Conservation (phyloP, 1,140 invertebrate genomes). For the Drosophila takahashii region DNA sequence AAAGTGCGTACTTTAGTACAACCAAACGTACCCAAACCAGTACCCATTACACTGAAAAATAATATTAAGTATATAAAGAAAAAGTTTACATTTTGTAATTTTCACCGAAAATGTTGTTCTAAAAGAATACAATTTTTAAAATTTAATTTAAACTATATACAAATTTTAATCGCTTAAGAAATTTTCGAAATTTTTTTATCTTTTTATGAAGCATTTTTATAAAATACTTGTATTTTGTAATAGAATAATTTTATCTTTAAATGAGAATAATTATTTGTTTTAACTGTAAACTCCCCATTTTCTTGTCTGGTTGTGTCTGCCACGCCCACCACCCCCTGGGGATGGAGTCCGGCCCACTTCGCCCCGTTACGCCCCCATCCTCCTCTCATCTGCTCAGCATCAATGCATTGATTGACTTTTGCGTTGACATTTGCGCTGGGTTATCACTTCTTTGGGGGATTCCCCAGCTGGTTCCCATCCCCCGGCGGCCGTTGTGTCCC, state of each 20-base stretch:
- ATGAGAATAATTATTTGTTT: not conserved
- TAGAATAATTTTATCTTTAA: too few relatives aligned
- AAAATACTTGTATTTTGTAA: too few relatives aligned
- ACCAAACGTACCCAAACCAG: not conserved
- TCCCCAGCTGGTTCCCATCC: slow-evolving; percentile 36
- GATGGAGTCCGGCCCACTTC: slow-evolving; percentile 4
- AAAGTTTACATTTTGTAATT: not conserved
- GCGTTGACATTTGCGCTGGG: slow-evolving; percentile 78
- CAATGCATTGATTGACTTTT: slow-evolving; percentile 77
- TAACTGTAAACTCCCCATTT: slow-evolving; percentile 18
- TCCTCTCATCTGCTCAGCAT: slow-evolving; percentile 13
- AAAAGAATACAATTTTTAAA: not conserved
- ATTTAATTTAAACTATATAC: too few relatives aligned
- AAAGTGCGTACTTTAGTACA: slow-evolving; percentile 62
- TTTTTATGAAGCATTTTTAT: too few relatives aligned
- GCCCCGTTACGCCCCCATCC: slow-evolving; percentile 3
- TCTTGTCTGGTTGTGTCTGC: slow-evolving; percentile 30
- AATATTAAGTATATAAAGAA: not conserved
- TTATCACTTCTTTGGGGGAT: slow-evolving; percentile 61
- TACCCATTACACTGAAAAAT: slow-evolving; percentile 7
- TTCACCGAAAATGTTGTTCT: too few relatives aligned
- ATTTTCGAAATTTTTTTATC: too few relatives aligned
- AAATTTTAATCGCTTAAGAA: too few relatives aligned
- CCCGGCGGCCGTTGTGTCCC: slow-evolving; percentile 42
- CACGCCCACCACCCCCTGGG: slow-evolving; percentile 32